Evolutionary conservation across 1,140 invertebrate genomes (phyloP), one percentile per base, ranked within the genome.

Genomic region (Scaptomyza hsui): DNA sequence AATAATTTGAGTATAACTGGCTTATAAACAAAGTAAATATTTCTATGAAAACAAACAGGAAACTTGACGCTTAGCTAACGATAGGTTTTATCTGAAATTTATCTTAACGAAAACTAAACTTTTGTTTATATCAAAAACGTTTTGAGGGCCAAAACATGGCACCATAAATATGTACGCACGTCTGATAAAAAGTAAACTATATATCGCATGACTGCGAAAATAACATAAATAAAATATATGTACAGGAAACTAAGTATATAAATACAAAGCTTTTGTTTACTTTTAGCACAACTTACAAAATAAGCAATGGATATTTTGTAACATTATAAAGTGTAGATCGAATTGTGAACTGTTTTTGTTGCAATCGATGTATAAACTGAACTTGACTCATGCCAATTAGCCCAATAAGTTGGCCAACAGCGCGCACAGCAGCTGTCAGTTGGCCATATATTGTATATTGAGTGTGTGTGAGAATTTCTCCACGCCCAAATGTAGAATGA

Each of bases 311-410:
- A 15, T 37, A 13, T 19, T n/a, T n/a, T 37, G 16, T 35, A 29
- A 16, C n/a, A n/a, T n/a, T n/a, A n/a, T n/a, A n/a, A n/a, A n/a
- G n/a, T n/a, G n/a, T n/a, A n/a, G n/a, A n/a, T n/a, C n/a, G n/a
- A 64, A 70, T 26, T 64, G 67, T 45, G 19, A 56, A 48, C 35
- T 59, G 55, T 41, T 4, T 42, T 9, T 51, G 48, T 49, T 15
- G n/a, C 10, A 24, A 16, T 60, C n/a, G n/a, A n/a, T n/a, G n/a
- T n/a, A 44, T 39, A 53, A 32, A 48, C 21, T 47, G 59, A 69
- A 49, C 67, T 70, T 64, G 67, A 64, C 51, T 70, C 67, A 70
- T 70, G 51, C 67, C 67, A 70, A 70, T 70, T 70, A 70, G 67
- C 67, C 60, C 21, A 55, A 70, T 55, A 70, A 39, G 60, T 60